These are phyloP conservation scores for Copsychus sechellarum DNA, from an alignment of 2,113 vertebrate genomes.

Conservation along the genomic window DNA sequence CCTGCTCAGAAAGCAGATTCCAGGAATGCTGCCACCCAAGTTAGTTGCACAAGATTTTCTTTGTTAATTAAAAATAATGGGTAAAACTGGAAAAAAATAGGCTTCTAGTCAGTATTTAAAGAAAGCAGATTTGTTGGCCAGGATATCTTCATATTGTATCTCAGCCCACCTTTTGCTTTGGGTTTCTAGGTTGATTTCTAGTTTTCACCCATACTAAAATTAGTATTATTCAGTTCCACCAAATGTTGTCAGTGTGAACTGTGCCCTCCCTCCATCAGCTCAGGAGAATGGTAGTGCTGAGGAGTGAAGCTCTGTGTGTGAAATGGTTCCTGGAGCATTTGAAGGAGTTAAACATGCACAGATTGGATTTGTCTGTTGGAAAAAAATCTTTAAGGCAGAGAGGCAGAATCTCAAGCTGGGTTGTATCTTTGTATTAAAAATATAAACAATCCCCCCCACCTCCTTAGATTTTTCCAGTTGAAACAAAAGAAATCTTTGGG, in stretches of 20 bases:
- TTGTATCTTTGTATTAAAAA: constrained; percentile 57
- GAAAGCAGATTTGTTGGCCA: background rate
- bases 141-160: background rate
- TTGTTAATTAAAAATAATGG: constrained; percentile 34
- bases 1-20: background rate
- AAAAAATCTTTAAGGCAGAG: constrained; percentile 24
- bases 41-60: constrained; percentile 53
- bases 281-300: background rate
- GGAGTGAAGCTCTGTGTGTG: background rate
- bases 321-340: background rate
- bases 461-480: constrained; percentile 54
- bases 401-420: constrained; percentile 43
- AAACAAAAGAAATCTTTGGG: constrained; percentile 64
- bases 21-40: constrained; percentile 42
- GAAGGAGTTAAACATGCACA: constrained; percentile 21
- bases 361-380: constrained; percentile 31
- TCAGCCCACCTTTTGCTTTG: background rate
- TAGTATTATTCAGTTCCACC: background rate
- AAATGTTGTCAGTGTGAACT: background rate
- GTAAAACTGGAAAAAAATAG: background rate
- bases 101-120: background rate
- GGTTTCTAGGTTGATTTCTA: background rate
- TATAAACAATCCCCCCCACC: background rate
- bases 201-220: background rate
- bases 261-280: background rate